phyloP scores from a whole-genome alignment of 2,113 vertebrate genomes.

The Xiphophorus couchianus region DNA sequence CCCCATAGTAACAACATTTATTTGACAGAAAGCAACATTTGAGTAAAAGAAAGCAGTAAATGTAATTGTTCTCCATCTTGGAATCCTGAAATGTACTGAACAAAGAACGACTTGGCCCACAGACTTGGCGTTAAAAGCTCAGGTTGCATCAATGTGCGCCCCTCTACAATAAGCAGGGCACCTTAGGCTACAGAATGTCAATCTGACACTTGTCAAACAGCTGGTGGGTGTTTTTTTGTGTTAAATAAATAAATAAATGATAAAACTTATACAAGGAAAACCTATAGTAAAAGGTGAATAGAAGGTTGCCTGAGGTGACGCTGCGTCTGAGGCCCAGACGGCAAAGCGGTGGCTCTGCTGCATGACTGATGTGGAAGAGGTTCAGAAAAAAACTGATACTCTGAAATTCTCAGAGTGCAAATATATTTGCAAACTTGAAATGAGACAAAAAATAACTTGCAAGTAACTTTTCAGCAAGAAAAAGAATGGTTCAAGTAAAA shows the following conservation, averaged over 20 bases:
- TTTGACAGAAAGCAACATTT: not conserved
- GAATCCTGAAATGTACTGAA: not conserved
- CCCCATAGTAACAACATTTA: not conserved
- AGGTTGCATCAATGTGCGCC: not conserved
- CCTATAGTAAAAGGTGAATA: too few relatives aligned
- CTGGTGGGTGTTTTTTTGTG: not conserved
- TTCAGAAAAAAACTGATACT: too few relatives aligned
- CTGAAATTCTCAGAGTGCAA: too few relatives aligned
- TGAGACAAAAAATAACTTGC: too few relatives aligned
- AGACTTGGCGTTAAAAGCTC: too few relatives aligned
- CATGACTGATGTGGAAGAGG: too few relatives aligned
- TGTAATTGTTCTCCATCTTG: not conserved
- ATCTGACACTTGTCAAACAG: not conserved
- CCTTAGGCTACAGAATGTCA: not conserved
- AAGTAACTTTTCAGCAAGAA: too few relatives aligned
- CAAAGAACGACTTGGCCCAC: not conserved
- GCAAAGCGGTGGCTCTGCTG: too few relatives aligned
- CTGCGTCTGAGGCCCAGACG: too few relatives aligned
- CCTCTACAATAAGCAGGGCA: not conserved
- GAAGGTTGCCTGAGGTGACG: too few relatives aligned
- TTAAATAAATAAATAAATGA: not conserved
- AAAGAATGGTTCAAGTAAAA: too few relatives aligned
- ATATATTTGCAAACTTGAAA: too few relatives aligned
- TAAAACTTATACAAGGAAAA: not conserved
- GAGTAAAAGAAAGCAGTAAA: not conserved